Conservation (phyloP, 2,888 invertebrate genomes). For the Choreutis nemorana region DNA sequence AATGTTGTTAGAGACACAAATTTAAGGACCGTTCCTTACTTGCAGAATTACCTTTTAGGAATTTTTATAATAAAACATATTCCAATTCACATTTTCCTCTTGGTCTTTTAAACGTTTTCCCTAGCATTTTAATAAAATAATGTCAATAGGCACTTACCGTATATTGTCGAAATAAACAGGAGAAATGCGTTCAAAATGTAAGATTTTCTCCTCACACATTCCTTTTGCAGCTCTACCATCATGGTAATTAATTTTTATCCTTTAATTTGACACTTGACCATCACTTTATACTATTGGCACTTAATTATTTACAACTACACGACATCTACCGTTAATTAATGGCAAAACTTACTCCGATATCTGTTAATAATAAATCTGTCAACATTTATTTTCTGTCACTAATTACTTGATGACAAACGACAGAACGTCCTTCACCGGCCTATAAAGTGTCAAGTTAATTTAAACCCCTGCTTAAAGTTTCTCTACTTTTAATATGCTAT, state of each 20-base stretch:
- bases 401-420: conserved; percentile 58
- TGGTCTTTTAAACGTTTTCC: too few species aligned
- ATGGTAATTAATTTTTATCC: conserved; percentile 18
- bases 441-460: conserved; percentile 42
- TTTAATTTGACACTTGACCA: conserved; percentile 47
- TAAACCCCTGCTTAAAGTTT: conserved; percentile 24
- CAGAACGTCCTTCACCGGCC: conserved; percentile 38
- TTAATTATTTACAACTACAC: conserved; percentile 21
- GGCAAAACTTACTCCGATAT: conserved; percentile 34
- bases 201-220: conserved; percentile 42
- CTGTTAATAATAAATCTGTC: conserved; percentile 44
- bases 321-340: conserved; percentile 19
- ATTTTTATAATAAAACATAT: too few species aligned
- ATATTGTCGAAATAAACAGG: conserved; percentile 48
- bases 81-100: too few species aligned
- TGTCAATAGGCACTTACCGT: conserved; percentile 36
- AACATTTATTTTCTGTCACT: conserved; percentile 38
- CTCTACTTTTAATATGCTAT: conserved; percentile 43
- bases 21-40: too few species aligned
- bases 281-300: conserved; percentile 44
- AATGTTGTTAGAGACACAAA: too few species aligned
- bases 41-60: too few species aligned
- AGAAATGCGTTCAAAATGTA: conserved; percentile 47
- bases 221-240: conserved; percentile 46
- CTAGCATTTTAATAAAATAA: conserved; percentile 3